Conservation (phyloP, 2,888 invertebrate genomes). For the Mythimna vitellina region DNA sequence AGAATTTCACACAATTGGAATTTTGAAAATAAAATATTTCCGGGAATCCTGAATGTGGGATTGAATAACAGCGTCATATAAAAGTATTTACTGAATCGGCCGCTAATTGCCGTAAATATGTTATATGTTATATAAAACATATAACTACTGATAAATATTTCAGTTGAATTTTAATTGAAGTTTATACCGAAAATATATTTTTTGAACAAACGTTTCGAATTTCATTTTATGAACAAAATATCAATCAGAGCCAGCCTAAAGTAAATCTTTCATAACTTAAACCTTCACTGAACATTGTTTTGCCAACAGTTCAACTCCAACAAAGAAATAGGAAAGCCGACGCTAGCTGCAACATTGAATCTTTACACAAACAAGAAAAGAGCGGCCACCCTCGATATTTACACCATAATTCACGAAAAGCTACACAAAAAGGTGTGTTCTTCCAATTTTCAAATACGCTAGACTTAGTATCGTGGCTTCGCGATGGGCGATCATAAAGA, state of each 20-base stretch:
- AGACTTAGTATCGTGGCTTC: conserved; percentile 58
- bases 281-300: neutral
- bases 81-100: conserved; percentile 19
- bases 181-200: neutral
- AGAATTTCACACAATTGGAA: conserved; percentile 42
- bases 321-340: conserved; percentile 1
- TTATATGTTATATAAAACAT: no score
- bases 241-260: no score
- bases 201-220: no score
- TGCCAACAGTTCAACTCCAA: neutral
- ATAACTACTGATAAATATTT: conserved; percentile 18
- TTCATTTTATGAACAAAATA: no score
- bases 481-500: conserved; percentile 82
- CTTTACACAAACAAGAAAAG: conserved; percentile 23
- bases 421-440: conserved; percentile 54
- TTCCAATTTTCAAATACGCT: conserved; percentile 58
- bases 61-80: conserved; percentile 5
- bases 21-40: conserved; percentile 39
- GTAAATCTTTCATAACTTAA: neutral
- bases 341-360: conserved; percentile 23
- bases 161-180: neutral
- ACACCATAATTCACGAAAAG: conserved; percentile 49
- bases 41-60: conserved; percentile 18
- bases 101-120: no score
- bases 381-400: conserved; percentile 27